Percentiles rank a stretch among this genome's conserved stretches.
These are phyloP conservation scores for Caenorhabditis sulstoni DNA, from an alignment of 2,888 invertebrate genomes.

Conservation along the genomic window DNA sequence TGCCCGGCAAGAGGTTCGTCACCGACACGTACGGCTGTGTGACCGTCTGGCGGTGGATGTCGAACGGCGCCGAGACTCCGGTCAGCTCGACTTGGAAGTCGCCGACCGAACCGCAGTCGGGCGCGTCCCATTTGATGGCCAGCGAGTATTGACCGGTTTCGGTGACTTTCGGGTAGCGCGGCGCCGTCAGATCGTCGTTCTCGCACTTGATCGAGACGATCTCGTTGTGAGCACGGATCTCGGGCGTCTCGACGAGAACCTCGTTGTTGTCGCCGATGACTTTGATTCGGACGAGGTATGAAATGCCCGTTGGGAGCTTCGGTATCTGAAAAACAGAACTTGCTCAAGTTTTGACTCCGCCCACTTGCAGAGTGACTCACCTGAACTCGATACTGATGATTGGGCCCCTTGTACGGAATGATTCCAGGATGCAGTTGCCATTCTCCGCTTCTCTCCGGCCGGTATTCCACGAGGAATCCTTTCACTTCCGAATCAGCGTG, in stretches of 20 bases:
- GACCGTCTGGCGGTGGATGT: conserved; percentile 79
- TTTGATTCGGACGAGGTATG: conserved; percentile 80
- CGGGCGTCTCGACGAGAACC: conserved; percentile 80
- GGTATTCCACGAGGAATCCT: conserved; percentile 80
- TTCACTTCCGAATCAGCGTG: conserved; percentile 79
- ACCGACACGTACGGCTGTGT: conserved; percentile 79
- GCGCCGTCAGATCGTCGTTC: conserved; percentile 78
- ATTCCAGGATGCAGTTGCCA: conserved; percentile 80
- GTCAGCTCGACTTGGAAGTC: conserved; percentile 78
- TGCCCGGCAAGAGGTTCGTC: conserved; percentile 79
- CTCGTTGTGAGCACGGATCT: conserved; percentile 80
- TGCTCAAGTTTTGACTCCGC: too few relatives aligned
- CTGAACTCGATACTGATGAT: conserved; percentile 79
- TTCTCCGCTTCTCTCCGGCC: conserved; percentile 76
- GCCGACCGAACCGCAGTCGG: conserved; percentile 80
- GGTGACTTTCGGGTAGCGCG: conserved; percentile 75
- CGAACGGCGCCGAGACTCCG: conserved; percentile 76
- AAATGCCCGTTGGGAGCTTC: conserved; percentile 78
- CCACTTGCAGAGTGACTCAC: neutral
- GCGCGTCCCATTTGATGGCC: conserved; percentile 79
- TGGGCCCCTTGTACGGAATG: conserved; percentile 81
- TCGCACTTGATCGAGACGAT: conserved; percentile 80
- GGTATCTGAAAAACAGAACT: conserved; percentile 71
- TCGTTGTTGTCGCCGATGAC: conserved; percentile 78
- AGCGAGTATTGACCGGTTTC: conserved; percentile 76